Evolutionary conservation across 2,797 vertebrate genomes (phyloP).

Genomic region (Ataeniobius toweri): DNA sequence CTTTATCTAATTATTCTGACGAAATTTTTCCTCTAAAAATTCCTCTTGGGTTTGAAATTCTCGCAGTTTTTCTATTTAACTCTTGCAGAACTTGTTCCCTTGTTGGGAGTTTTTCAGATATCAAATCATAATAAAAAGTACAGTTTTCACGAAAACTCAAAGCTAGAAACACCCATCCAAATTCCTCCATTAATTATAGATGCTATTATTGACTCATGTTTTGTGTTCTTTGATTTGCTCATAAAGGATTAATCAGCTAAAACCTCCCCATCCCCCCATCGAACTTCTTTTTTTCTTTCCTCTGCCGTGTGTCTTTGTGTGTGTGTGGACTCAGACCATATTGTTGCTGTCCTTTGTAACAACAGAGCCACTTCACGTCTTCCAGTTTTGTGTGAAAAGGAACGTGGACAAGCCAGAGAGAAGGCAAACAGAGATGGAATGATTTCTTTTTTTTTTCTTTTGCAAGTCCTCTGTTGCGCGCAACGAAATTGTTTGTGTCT

Average conservation of each 20-base stretch:
- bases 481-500: neutral
- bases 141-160: neutral
- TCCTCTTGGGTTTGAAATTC: neutral
- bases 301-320: constrained; percentile 18
- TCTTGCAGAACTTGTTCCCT: neutral
- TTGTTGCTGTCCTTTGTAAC: constrained; percentile 67
- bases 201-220: constrained; percentile 46
- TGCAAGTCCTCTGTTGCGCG: neutral
- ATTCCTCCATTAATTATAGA: constrained; percentile 35
- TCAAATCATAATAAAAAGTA: neutral
- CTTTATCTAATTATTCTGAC: constrained; percentile 41
- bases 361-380: constrained; percentile 67
- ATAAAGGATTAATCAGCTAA: constrained; percentile 61
- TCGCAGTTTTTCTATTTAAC: neutral
- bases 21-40: constrained; percentile 8
- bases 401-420: constrained; percentile 40
- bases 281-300: constrained; percentile 14
- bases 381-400: constrained; percentile 56
- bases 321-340: constrained; percentile 56
- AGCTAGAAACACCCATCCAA: constrained; percentile 1
- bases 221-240: constrained; percentile 54
- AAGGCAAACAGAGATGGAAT: constrained; percentile 27
- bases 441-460: neutral
- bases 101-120: neutral
- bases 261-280: neutral